A percentile compares a stretch with the other conserved stretches of the same genome.
phyloP scores from a whole-genome alignment of 1,140 invertebrate genomes.

The Chelonus insularis region DNA sequence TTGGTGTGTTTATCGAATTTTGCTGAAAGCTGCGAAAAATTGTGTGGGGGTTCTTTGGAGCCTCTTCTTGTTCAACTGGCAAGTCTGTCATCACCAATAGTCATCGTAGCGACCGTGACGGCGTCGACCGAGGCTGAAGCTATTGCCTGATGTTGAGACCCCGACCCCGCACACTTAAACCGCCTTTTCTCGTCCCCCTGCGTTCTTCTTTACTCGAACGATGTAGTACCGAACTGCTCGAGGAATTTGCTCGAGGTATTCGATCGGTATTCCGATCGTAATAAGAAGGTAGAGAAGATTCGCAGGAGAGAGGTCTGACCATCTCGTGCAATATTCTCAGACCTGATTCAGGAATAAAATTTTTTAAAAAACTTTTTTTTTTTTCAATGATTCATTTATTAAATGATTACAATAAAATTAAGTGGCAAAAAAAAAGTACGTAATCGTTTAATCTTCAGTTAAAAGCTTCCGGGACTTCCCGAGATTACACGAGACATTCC shows the following conservation, averaged over 20 bases:
- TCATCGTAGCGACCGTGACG: slow-evolving; percentile 15
- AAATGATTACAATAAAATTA: too few species aligned
- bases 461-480: background rate
- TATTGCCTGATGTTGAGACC: slow-evolving; percentile 7
- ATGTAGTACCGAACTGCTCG: slow-evolving; percentile 12
- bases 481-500: background rate
- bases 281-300: slow-evolving; percentile 8
- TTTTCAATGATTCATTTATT: too few species aligned
- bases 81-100: slow-evolving; percentile 15
- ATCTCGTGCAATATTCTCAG: background rate
- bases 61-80: background rate
- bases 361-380: too few species aligned
- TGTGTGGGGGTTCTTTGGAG: slow-evolving; percentile 3
- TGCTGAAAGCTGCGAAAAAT: background rate
- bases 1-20: too few species aligned
- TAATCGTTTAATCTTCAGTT: background rate
- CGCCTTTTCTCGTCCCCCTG: slow-evolving; percentile 2
- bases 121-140: slow-evolving; percentile 12
- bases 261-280: slow-evolving; percentile 29
- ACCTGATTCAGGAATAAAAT: too few species aligned
- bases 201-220: slow-evolving; percentile 1
- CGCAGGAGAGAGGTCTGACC: background rate
- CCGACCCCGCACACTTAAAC: slow-evolving; percentile 13
- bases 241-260: slow-evolving; percentile 32
- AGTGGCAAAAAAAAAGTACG: too few species aligned